These are phyloP conservation scores for Megaceryle alcyon DNA, from an alignment of 2,797 vertebrate species.

Conservation along the genomic window DNA sequence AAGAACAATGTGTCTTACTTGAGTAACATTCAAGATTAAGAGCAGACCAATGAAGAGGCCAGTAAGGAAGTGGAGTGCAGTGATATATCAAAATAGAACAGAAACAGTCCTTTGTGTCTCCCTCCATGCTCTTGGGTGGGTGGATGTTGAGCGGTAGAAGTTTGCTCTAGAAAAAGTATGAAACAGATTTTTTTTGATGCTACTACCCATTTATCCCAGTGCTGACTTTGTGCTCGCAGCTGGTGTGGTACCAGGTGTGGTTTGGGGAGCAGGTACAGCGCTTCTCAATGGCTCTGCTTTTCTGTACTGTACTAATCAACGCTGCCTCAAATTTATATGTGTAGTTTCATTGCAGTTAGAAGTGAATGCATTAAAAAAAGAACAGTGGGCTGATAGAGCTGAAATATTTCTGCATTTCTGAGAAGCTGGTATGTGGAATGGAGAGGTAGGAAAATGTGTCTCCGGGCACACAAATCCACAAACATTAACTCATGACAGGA, in stretches of 20 bases:
- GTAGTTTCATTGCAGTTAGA: not conserved
- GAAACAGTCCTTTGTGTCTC: not conserved
- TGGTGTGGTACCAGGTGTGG: not conserved
- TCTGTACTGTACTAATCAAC: not conserved
- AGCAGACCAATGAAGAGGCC: not conserved
- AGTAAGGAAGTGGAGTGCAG: not conserved
- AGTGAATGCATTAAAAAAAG: not conserved
- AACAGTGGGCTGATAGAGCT: not conserved
- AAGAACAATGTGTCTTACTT: not conserved
- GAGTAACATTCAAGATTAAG: not conserved
- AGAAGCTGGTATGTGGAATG: not conserved
- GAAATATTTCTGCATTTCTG: not conserved
- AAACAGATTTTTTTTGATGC: not conserved
- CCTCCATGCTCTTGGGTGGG: not conserved
- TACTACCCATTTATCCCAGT: not conserved
- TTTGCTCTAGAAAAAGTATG: not conserved
- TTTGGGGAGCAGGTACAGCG: not conserved
- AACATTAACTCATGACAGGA: not conserved
- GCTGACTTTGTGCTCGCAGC: not conserved
- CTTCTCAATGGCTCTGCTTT: not conserved
- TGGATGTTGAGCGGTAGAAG: not conserved
- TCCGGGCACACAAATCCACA: not conserved
- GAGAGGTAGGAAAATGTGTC: not conserved
- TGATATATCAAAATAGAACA: not conserved
- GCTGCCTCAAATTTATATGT: not conserved